Evolutionary conservation across 2,113 vertebrate species (phyloP).

Genomic region (Melospiza georgiana): DNA sequence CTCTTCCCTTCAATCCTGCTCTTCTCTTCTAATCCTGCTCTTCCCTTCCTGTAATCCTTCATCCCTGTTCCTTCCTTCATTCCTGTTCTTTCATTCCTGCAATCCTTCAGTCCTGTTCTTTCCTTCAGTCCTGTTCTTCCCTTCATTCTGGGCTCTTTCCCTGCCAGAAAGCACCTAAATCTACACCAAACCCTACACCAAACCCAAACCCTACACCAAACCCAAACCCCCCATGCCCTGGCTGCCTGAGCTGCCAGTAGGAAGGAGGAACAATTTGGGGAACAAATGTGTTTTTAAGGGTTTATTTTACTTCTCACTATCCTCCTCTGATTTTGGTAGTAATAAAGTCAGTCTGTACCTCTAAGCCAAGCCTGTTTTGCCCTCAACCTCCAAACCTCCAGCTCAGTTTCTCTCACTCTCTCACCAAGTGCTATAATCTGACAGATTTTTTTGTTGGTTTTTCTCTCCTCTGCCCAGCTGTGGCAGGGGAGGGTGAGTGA

Average conservation of each 20-base stretch:
- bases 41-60: background rate
- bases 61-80: background rate
- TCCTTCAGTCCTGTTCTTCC: background rate
- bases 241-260: fast-evolving
- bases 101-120: background rate
- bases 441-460: background rate
- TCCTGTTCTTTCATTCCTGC: background rate
- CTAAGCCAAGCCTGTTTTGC: background rate
- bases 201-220: background rate
- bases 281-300: background rate
- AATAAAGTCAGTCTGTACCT: background rate
- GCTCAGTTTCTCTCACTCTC: background rate
- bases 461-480: background rate
- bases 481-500: background rate
- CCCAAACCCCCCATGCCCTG: no score
- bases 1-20: background rate
- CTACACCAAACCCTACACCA: background rate
- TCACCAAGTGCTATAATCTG: background rate
- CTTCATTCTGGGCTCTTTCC: background rate
- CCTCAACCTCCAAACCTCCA: background rate
- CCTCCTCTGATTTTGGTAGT: background rate
- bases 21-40: no score
- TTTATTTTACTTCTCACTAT: background rate
- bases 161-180: background rate
- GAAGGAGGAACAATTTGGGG: background rate